These are phyloP conservation scores for Burhinus oedicnemus DNA, from an alignment of 2,113 vertebrate species.

Conservation along the genomic window DNA sequence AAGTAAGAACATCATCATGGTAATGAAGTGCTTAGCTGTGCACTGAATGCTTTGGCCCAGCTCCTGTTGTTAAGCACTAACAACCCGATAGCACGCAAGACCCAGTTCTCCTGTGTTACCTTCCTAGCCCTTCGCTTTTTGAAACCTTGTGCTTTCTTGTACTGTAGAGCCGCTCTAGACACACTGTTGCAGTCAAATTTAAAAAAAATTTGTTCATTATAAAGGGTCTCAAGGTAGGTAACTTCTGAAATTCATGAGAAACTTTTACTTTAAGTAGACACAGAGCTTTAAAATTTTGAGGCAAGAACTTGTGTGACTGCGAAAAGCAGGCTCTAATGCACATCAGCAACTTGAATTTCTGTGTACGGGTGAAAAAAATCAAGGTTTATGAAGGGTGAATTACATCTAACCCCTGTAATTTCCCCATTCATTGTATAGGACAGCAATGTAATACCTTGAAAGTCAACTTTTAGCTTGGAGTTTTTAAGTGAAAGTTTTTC, in stretches of 20 bases:
- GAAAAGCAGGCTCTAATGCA: background rate
- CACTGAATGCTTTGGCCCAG: background rate
- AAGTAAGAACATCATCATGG: background rate
- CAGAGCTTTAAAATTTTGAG: background rate
- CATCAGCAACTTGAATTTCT: background rate
- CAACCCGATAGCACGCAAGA: background rate
- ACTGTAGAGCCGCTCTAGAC: background rate
- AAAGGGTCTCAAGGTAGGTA: background rate
- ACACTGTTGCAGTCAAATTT: background rate
- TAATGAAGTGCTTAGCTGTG: constrained; percentile 20
- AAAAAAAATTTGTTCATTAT: background rate
- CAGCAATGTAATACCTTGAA: background rate
- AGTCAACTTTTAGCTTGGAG: background rate
- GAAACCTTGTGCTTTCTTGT: background rate
- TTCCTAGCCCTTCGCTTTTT: background rate
- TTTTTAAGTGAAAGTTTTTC: background rate
- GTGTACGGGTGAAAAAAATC: background rate
- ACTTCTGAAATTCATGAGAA: background rate
- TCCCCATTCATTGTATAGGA: background rate
- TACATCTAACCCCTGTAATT: background rate
- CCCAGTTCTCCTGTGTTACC: background rate
- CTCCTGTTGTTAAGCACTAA: background rate
- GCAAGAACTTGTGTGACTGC: background rate
- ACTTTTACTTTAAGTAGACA: background rate
- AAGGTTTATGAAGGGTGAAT: background rate